phyloP scores from a whole-genome alignment of 2,113 vertebrate species.

The Thomomys bottae region DNA sequence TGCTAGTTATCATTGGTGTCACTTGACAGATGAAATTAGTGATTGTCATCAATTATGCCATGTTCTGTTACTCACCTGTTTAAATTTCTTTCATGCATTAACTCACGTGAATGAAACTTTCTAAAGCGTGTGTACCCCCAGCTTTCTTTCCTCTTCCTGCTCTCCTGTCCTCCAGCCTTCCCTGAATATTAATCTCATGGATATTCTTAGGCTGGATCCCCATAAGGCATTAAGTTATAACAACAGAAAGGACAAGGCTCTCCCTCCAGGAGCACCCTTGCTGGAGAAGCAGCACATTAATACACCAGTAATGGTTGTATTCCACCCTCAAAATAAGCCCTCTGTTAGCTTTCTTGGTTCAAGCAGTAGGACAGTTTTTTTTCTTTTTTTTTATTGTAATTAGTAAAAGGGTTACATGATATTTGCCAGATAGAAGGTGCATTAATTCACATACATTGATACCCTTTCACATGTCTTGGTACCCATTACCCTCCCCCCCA shows the following conservation, averaged over 20 bases:
- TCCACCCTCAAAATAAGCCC: not conserved
- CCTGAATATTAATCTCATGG: not conserved
- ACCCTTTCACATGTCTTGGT: too few relatives aligned
- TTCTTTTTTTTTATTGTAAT: too few relatives aligned
- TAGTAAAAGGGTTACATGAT: too few relatives aligned
- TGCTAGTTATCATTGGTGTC: not conserved
- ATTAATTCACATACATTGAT: too few relatives aligned
- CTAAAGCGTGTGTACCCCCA: not conserved
- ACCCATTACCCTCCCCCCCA: too few relatives aligned
- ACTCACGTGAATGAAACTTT: not conserved
- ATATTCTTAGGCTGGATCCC: rapidly evolving
- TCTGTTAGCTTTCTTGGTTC: not conserved
- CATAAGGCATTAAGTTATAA: not conserved
- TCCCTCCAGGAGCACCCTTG: not conserved
- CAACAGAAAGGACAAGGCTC: not conserved
- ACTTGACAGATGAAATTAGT: not conserved
- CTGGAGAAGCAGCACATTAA: too few relatives aligned
- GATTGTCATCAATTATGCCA: not conserved
- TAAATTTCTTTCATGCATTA: not conserved
- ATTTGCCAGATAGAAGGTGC: too few relatives aligned
- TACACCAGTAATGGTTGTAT: too few relatives aligned
- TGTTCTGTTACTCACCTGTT: not conserved
- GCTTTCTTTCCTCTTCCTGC: not conserved
- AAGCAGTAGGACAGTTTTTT: not conserved
- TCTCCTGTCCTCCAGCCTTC: not conserved